Evolutionary conservation across 2,797 vertebrate genomes (phyloP).

Genomic region (Arvicola amphibius): DNA sequence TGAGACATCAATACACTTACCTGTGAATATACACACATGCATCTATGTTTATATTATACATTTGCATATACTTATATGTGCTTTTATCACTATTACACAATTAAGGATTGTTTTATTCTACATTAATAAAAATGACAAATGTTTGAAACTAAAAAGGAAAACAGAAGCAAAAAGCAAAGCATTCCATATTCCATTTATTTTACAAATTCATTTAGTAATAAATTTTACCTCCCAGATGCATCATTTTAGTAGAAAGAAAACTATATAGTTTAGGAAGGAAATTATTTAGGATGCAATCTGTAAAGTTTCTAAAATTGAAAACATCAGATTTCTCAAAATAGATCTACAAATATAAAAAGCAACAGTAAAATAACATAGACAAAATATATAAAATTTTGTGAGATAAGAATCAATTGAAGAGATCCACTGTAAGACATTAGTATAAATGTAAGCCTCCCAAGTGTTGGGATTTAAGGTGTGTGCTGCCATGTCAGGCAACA

Average conservation of each 20-base stretch:
- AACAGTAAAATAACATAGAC: conserved; percentile 33
- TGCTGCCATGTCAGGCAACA: neutral
- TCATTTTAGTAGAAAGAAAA: conserved; percentile 44
- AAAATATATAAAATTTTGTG: neutral
- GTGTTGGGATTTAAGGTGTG: neutral
- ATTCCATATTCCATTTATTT: conserved; percentile 37
- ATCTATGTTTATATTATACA: neutral
- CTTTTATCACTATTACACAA: neutral
- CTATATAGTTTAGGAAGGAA: neutral
- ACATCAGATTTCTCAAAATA: conserved; percentile 27
- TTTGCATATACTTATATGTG: neutral
- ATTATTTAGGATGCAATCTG: conserved; percentile 29
- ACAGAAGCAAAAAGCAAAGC: conserved; percentile 48
- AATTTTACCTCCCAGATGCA: neutral
- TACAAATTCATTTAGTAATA: conserved; percentile 32
- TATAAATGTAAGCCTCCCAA: neutral
- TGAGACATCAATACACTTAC: neutral
- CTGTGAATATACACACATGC: neutral
- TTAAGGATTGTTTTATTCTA: conserved; percentile 21
- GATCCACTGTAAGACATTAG: neutral
- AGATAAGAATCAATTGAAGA: neutral
- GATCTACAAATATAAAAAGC: conserved; percentile 13
- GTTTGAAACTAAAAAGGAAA: conserved; percentile 51
- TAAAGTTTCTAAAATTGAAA: conserved; percentile 51
- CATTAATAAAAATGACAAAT: conserved; percentile 56